Percentiles rank a stretch among this genome's conserved stretches.
Evolutionary conservation across 2,113 vertebrate species (phyloP).

Genomic region (Indicator maculatus): DNA sequence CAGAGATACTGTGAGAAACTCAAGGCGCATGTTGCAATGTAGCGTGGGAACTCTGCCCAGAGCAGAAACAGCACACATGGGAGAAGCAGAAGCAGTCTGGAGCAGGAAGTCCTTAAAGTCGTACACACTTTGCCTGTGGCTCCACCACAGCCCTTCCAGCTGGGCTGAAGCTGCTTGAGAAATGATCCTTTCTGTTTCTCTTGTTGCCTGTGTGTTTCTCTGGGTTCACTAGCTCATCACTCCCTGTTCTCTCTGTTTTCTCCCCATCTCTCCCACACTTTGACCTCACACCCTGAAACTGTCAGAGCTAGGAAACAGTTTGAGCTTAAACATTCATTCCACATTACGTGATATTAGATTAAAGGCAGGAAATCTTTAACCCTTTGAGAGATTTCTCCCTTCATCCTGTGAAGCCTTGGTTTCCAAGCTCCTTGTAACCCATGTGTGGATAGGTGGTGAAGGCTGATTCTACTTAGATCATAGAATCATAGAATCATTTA

Average conservation of each 20-base stretch:
- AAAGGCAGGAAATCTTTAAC: conserved; percentile 56
- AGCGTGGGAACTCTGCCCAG: conserved; percentile 58
- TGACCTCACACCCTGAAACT: conserved; percentile 51
- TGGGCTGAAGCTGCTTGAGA: not conserved
- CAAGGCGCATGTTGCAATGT: not conserved
- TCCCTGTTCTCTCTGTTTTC: not conserved
- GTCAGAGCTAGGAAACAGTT: conserved; percentile 36
- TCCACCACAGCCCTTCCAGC: not conserved
- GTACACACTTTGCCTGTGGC: not conserved
- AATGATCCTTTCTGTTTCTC: not conserved
- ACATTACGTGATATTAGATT: conserved; percentile 50
- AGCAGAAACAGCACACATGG: not conserved
- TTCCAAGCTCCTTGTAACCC: not conserved
- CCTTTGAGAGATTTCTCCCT: not conserved
- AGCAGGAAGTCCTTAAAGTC: conserved; percentile 42
- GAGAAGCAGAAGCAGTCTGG: not conserved
- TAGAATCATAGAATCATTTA: no score
- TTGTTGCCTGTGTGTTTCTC: not conserved
- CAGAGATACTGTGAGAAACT: conserved; percentile 42
- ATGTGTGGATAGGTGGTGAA: not conserved
- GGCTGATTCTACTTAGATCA: not conserved
- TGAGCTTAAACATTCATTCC: conserved; percentile 62
- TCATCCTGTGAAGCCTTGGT: not conserved
- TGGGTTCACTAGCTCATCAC: not conserved
- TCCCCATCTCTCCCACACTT: conserved; percentile 16